Conservation (phyloP, 2,888 invertebrate species). For the Cerastis rubricosa region DNA sequence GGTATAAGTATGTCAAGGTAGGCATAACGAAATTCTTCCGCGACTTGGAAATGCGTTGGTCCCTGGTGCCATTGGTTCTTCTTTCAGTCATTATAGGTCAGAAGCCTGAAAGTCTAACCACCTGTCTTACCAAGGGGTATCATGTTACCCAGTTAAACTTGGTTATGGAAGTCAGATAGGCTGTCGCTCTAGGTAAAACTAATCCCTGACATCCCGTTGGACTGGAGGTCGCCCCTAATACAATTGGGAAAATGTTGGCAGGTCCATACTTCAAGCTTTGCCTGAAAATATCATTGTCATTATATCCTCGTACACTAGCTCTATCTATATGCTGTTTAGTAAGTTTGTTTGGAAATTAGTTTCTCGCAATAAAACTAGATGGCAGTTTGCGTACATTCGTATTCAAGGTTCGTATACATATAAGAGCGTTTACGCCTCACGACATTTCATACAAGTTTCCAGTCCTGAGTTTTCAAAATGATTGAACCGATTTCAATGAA, state of each 20-base stretch:
- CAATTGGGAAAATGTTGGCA: background rate
- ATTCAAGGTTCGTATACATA: no score
- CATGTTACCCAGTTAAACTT: background rate
- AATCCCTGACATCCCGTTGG: background rate
- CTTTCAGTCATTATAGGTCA: no score
- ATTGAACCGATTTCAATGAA: no score
- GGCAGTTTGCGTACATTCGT: background rate
- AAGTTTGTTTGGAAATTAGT: slow-evolving; percentile 7
- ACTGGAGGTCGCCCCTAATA: background rate
- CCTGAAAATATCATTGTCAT: background rate
- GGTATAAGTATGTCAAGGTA: background rate
- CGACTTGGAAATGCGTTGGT: background rate
- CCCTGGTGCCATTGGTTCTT: background rate
- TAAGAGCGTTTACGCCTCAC: no score
- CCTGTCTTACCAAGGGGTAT: background rate
- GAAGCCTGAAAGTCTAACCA: background rate
- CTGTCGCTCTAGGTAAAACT: background rate
- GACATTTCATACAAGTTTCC: no score
- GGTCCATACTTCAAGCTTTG: background rate
- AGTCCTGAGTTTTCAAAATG: no score
- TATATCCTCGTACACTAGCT: background rate
- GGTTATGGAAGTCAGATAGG: background rate
- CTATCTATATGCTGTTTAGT: slow-evolving; percentile 16
- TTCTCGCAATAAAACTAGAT: slow-evolving; percentile 8
- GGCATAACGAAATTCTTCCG: background rate